Percentiles rank a stretch among this genome's conserved stretches.
Evolutionary conservation across 1,140 invertebrate species (phyloP).

Genomic region (Idris sp.): DNA sequence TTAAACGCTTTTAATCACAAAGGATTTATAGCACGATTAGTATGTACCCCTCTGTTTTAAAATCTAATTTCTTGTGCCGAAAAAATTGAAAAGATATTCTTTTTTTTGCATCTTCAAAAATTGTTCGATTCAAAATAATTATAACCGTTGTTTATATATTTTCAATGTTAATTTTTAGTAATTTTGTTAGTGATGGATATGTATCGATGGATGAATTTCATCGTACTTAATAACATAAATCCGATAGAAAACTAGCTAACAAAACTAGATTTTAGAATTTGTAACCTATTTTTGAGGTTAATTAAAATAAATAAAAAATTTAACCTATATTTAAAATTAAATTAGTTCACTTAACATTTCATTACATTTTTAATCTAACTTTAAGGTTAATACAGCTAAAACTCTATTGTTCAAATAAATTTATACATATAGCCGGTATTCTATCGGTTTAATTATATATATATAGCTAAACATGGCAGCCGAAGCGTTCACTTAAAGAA

Average conservation of each 20-base stretch:
- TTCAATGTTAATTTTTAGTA: slow-evolving; percentile 1
- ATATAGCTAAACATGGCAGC: slow-evolving; percentile 70
- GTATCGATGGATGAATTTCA: slow-evolving; percentile 63
- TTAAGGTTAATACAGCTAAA: too few species aligned
- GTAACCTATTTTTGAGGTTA: too few species aligned
- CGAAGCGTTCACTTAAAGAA: slow-evolving; percentile 74
- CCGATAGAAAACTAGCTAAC: slow-evolving; percentile 73
- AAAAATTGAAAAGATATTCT: slow-evolving; percentile 14
- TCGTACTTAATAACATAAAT: slow-evolving; percentile 49
- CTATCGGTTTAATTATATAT: slow-evolving; percentile 36
- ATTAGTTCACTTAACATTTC: too few species aligned
- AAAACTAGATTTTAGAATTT: too few species aligned
- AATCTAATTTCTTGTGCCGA: slow-evolving; percentile 4
- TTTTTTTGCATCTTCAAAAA: slow-evolving; percentile 22
- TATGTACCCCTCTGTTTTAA: slow-evolving; percentile 29
- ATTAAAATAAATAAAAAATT: too few species aligned
- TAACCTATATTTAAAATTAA: too few species aligned
- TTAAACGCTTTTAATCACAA: slow-evolving; percentile 21
- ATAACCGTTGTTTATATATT: slow-evolving; percentile 18
- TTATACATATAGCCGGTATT: slow-evolving; percentile 32
- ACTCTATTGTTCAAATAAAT: too few species aligned
- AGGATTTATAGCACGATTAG: slow-evolving; percentile 22
- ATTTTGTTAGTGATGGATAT: slow-evolving; percentile 60
- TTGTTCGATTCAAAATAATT: neutral
- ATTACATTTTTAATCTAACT: too few species aligned